phyloP scores from a whole-genome alignment of 2,113 vertebrate genomes.

The Coryphaenoides rupestris region DNA sequence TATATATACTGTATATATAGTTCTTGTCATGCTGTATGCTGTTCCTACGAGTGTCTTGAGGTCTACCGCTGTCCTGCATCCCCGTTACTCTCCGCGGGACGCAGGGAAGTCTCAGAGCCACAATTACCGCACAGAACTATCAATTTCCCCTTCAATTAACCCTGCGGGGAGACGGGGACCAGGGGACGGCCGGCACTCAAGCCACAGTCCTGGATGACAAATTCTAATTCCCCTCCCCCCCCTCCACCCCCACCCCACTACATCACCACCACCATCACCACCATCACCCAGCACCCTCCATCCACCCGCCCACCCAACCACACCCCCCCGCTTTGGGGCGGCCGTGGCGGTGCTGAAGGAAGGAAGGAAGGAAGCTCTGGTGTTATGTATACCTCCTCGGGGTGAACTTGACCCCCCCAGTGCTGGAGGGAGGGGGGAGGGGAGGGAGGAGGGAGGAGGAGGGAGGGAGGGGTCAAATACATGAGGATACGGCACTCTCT shows the following conservation, averaged over 20 bases:
- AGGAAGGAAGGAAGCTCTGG: conserved; percentile 20
- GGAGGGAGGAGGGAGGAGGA: not conserved
- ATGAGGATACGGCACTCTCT: conserved; percentile 41
- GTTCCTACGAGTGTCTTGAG: not conserved
- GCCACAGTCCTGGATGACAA: conserved; percentile 37
- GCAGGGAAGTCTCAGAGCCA: conserved; percentile 68
- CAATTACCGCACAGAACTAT: conserved; percentile 72
- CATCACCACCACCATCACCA: no score
- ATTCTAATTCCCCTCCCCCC: conserved; percentile 52
- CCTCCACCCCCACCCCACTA: no score
- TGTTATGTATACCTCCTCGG: conserved; percentile 40
- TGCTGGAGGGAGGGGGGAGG: not conserved
- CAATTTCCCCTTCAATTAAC: conserved; percentile 75
- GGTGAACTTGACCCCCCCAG: conserved; percentile 54
- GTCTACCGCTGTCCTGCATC: conserved; percentile 25
- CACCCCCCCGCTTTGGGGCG: conserved; percentile 18
- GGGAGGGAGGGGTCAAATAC: conserved; percentile 49
- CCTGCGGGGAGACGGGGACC: conserved; percentile 55
- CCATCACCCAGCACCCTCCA: no score
- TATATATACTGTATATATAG: no score
- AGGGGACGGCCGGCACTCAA: conserved; percentile 22
- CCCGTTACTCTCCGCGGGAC: conserved; percentile 55
- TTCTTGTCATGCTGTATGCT: not conserved
- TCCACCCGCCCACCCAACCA: not conserved
- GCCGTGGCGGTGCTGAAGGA: conserved; percentile 36